Evolutionary conservation across 2,797 vertebrate species (phyloP).

Genomic region (Gymnothorax reevesii): DNA sequence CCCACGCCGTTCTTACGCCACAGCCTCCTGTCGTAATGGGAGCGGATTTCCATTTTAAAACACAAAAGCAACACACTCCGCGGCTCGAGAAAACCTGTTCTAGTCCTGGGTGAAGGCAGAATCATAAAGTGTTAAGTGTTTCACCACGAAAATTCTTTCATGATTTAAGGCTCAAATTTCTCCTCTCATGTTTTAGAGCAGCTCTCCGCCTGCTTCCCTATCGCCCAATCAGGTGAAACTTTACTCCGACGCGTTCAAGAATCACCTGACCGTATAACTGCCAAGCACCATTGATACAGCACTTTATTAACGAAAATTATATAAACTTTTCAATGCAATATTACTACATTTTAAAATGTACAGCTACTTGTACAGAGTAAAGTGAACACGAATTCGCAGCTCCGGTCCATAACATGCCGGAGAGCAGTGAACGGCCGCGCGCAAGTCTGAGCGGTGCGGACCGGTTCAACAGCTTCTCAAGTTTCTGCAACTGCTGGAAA

Average conservation of each 20-base stretch:
- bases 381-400: not conserved
- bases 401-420: not conserved
- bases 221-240: no score
- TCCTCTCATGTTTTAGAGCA: not conserved
- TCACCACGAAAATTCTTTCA: slow-evolving; percentile 2
- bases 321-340: slow-evolving; percentile 26
- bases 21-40: not conserved
- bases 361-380: slow-evolving; percentile 23
- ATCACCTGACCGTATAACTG: not conserved
- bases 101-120: not conserved
- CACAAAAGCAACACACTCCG: not conserved
- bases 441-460: not conserved
- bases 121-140: slow-evolving; percentile 16
- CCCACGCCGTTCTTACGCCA: not conserved
- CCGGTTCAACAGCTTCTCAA: not conserved
- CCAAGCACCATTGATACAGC: slow-evolving; percentile 9
- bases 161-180: not conserved
- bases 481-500: slow-evolving; percentile 12
- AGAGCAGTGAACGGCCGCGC: not conserved
- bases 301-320: slow-evolving; percentile 27
- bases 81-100: not conserved
- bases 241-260: not conserved
- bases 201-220: not conserved
- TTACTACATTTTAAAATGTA: slow-evolving; percentile 32
- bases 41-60: not conserved